Base-by-base conservation (phyloP, 2,113 vertebrate species). In the Paradoxurus hermaphroditus region DNA sequence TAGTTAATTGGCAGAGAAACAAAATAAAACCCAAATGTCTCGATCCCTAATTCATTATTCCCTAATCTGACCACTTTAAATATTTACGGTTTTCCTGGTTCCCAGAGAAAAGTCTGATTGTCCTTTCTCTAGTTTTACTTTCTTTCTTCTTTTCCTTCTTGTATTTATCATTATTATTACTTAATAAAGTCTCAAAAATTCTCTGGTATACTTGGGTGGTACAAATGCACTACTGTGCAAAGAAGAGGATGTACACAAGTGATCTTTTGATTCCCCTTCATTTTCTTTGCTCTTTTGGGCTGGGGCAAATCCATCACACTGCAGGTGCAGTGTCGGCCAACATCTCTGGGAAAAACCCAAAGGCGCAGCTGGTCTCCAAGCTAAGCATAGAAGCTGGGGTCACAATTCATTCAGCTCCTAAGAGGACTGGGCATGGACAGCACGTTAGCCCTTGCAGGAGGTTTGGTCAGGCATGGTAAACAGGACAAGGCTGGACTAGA, bases 321-420 rank as follows among this genome's bases (percentile, higher is more conserved):
- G 65, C 82, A 96, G 94, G 82, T 91, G 78, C 78, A 86, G 82
- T 5, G 68, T 68, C 16, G 3, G 70, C 56, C 93, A 70, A 1
- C 21, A n/a, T 81, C 84, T 92, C 65, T 86, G 92, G 65, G 96
- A 83, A 84, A 84, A 96, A 78, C 77, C 79, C 82, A 78, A 39
- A 88, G 94, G 82, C 15, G 7, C 82, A 86, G 94, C 90, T 95
- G 96, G 82, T 67, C 72, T 90, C 86, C 62, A 93, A 78, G 92
- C 83, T 72, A 49, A 86, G 78, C 65, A 62, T 83, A 46, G 86
- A 94, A 94, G 63, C 85, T 44, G 77, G 81, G 88, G 86, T 73
- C 96, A 85, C 93, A 84, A 70, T 90, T 96, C 70, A 65, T 56
- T 90, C 73, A 79, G 41, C 25, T 81, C 34, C 68, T 81, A 72